phyloP scores from a whole-genome alignment of 2,797 vertebrate species.

The Setipinna tenuifilis region DNA sequence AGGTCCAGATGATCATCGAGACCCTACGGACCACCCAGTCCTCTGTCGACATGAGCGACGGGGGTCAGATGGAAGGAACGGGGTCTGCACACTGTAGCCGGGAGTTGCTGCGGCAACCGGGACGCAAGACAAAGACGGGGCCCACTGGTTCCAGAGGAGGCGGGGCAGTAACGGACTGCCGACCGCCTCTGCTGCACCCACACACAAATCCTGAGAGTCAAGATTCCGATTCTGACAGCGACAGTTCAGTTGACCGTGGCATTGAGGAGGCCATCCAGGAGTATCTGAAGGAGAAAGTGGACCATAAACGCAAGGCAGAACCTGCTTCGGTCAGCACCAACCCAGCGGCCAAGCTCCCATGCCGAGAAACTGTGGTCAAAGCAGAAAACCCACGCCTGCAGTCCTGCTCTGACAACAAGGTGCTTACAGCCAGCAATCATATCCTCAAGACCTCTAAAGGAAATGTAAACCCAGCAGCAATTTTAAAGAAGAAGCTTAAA shows the following conservation, averaged over 20 bases:
- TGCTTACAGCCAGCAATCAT: constrained; percentile 64
- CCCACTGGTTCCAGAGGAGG: constrained; percentile 54
- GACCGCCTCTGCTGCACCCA: constrained; percentile 36
- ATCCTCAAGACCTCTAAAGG: constrained; percentile 61
- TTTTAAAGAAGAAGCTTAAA: constrained; percentile 64
- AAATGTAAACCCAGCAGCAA: constrained; percentile 50
- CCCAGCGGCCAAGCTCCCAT: constrained; percentile 63
- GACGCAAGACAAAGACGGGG: constrained; percentile 59
- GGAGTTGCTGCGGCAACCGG: constrained; percentile 62
- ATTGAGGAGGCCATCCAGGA: constrained; percentile 97
- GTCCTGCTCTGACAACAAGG: constrained; percentile 54
- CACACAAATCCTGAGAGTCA: constrained; percentile 60
- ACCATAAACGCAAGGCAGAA: constrained; percentile 74
- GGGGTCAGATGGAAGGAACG: constrained; percentile 67
- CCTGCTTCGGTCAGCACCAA: constrained; percentile 50
- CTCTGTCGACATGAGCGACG: constrained; percentile 83
- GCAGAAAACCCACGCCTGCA: background rate
- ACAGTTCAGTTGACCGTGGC: constrained; percentile 91
- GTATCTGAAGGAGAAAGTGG: constrained; percentile 84
- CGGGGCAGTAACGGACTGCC: constrained; percentile 27
- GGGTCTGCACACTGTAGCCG: constrained; percentile 72
- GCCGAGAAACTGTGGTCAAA: constrained; percentile 53
- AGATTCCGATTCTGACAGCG: constrained; percentile 86
- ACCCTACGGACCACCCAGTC: constrained; percentile 85
- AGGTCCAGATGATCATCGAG: constrained; percentile 94